A percentile compares a stretch with the other conserved stretches of the same genome.
These are phyloP conservation scores for Allochrocebus solatus DNA, from an alignment of 2,797 vertebrate species.

Conservation along the genomic window DNA sequence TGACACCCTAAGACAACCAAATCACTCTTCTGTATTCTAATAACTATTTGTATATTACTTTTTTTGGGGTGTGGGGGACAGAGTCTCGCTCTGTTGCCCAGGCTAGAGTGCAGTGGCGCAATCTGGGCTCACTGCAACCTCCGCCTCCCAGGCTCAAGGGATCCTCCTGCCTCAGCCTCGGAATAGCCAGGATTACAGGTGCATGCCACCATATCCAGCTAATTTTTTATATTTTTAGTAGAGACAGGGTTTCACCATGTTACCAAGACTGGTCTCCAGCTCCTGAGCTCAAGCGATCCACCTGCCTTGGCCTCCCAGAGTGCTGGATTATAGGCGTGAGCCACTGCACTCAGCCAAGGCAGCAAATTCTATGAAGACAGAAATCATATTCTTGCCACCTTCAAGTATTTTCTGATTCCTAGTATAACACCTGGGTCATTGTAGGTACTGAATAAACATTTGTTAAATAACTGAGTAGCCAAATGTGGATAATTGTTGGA, in stretches of 20 bases:
- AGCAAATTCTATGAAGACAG: background rate
- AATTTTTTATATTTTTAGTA: background rate
- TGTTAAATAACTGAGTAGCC: background rate
- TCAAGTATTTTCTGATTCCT: constrained; percentile 4
- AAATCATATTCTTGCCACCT: background rate
- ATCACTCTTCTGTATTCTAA: background rate
- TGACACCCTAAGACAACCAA: background rate
- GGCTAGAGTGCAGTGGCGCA: background rate
- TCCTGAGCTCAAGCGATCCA: background rate
- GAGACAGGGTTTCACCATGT: background rate
- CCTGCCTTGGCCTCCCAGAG: background rate
- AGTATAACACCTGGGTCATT: background rate
- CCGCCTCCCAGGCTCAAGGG: background rate
- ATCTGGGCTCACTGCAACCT: background rate
- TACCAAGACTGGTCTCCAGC: background rate
- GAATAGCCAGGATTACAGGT: background rate
- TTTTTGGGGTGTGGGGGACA: background rate
- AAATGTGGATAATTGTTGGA: background rate
- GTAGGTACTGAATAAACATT: background rate
- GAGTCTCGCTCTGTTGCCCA: background rate
- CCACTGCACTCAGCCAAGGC: background rate
- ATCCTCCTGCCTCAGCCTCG: background rate
- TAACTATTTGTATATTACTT: background rate
- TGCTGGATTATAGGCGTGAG: background rate
- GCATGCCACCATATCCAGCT: background rate